Percentiles rank a stretch among this genome's conserved stretches.
Conservation (phyloP, 1,140 invertebrate species). For the Campoletis sonorensis region DNA sequence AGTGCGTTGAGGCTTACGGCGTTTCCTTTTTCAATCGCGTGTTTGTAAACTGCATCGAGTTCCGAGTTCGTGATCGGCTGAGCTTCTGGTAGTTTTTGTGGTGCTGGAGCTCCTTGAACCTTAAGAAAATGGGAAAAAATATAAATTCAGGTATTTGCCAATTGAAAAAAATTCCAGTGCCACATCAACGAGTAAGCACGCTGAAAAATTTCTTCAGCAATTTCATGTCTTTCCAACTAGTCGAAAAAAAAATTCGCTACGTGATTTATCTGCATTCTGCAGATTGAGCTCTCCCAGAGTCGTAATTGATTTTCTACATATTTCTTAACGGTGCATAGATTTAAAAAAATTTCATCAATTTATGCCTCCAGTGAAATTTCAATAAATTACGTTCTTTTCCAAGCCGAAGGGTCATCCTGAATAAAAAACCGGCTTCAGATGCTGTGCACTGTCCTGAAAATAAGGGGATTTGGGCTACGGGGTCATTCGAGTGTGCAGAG, state of each 20-base stretch:
- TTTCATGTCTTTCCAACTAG: background rate
- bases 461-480: background rate
- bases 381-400: background rate
- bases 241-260: background rate
- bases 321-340: background rate
- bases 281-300: background rate
- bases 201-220: background rate
- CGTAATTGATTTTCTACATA: background rate
- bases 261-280: background rate
- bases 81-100: slow-evolving; percentile 37
- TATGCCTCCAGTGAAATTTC: background rate
- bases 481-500: background rate
- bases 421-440: background rate
- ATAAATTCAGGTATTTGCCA: background rate
- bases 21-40: slow-evolving; percentile 61
- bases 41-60: slow-evolving; percentile 61
- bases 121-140: slow-evolving; percentile 20
- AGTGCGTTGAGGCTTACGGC: slow-evolving; percentile 55
- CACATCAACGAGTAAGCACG: background rate
- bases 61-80: slow-evolving; percentile 54
- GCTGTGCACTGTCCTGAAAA: background rate
- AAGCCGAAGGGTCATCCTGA: background rate
- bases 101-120: slow-evolving; percentile 29
- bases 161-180: background rate
- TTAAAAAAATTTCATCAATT: slow-evolving; percentile 6